These are phyloP conservation scores for Notothenia coriiceps DNA, from an alignment of 2,113 vertebrate species.

Conservation along the genomic window DNA sequence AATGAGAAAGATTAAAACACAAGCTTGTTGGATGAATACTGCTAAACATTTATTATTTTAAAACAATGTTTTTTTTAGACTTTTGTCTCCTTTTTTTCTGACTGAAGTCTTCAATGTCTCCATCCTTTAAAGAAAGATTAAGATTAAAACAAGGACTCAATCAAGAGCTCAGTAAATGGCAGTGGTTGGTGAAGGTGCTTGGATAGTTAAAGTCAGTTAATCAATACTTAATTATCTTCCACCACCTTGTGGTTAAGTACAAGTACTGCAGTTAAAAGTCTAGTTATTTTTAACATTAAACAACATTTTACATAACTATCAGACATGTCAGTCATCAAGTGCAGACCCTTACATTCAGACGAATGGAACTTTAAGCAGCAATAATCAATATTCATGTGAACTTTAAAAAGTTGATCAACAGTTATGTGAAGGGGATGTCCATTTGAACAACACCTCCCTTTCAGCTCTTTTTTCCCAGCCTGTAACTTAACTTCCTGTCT, in stretches of 20 bases:
- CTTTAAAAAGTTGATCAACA: not conserved
- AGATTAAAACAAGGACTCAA: too few species aligned
- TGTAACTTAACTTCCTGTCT: not conserved
- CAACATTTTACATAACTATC: not conserved
- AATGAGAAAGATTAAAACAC: not conserved
- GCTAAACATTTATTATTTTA: not conserved
- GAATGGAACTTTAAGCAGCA: not conserved
- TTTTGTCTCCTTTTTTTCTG: not conserved
- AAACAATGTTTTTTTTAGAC: too few species aligned
- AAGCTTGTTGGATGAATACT: conserved; percentile 4
- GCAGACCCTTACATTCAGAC: not conserved
- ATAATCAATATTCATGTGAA: not conserved
- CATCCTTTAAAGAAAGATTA: too few species aligned
- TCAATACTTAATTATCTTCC: conserved; percentile 10
- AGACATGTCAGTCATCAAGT: not conserved
- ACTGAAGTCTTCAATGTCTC: not conserved
- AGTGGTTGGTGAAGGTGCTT: not conserved
- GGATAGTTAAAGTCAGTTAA: too few species aligned
- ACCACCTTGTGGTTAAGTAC: conserved; percentile 61
- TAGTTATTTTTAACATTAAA: not conserved
- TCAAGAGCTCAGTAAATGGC: not conserved
- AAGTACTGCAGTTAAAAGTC: conserved; percentile 8
- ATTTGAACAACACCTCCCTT: not conserved
- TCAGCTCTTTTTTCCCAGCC: not conserved
- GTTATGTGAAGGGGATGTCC: not conserved